Evolutionary conservation across 2,113 vertebrate genomes (phyloP).

Genomic region (Asarcornis scutulata): DNA sequence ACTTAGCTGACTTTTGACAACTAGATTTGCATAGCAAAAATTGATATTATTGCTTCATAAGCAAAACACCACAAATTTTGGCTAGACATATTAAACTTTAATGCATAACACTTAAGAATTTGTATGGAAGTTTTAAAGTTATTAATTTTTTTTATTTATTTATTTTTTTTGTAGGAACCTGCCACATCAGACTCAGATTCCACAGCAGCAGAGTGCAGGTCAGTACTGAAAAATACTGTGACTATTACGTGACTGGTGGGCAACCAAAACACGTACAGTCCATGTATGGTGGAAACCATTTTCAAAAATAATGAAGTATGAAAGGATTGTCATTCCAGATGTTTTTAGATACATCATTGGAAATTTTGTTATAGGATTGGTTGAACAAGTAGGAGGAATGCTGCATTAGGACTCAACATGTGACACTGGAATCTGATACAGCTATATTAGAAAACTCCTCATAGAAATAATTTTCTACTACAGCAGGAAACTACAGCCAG

Average conservation of each 20-base stretch:
- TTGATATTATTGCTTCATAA: not conserved
- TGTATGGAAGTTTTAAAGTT: not conserved
- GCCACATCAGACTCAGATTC: slow-evolving; percentile 96
- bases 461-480: not conserved
- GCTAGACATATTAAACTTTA: not conserved
- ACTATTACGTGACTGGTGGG: not conserved
- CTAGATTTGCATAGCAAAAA: not conserved
- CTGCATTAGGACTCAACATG: not conserved
- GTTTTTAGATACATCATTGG: not conserved
- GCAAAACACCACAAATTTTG: not conserved
- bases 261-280: not conserved
- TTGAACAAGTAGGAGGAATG: not conserved
- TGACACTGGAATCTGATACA: not conserved
- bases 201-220: slow-evolving; percentile 95
- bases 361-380: not conserved
- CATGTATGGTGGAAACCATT: not conserved
- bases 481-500: not conserved
- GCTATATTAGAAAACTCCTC: not conserved
- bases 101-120: not conserved
- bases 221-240: slow-evolving; percentile 57
- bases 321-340: not conserved
- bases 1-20: not conserved
- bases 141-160: not conserved
- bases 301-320: not conserved
- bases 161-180: slow-evolving; percentile 86